Base-by-base conservation (phyloP, 2,113 vertebrate genomes). In the Taxidea taxus region DNA sequence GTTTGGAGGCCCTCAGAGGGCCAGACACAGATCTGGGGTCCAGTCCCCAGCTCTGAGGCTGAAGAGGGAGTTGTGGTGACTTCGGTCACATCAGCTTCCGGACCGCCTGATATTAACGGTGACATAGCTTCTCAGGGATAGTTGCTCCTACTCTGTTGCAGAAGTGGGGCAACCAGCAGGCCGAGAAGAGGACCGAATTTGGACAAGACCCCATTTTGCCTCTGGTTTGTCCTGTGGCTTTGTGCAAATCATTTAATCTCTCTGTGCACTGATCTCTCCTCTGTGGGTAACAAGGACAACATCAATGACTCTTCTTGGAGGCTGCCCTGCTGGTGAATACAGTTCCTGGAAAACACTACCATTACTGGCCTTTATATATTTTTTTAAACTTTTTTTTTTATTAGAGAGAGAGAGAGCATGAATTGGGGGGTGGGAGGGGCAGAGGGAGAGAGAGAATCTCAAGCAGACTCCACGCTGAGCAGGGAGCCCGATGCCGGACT, bases 341-440 rank as follows among this genome's bases (percentile, higher is more conserved):
- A 80, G 54, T 81, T 34, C 82, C 66, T 95, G 70, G 87, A 95
- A 64, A 93, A 92, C 25, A 56, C 11, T 11, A 31, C 34, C 27
- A 29, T 1, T 1, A 16, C n/a, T 85, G 58, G 27, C 51, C 29
- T 88, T 51, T 42, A 84, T 72, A 34, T 27, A 60, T 27, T 37
- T 68, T 68, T 37, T 68, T 37, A 20, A n/a, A 37, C 34, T 21
- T 10, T 37, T 68, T 37, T 68, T 68, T 37, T 37, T 68, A 20
- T 68, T 66, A 66, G 31, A 66, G 34, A 68, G 66, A 68, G 66
- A 37, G 66, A 20, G 34, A 37, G 66, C 34, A 68, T 37, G 66
- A 68, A 34, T n/a, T n/a, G n/a, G 18, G 34, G 34, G 34, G 18
- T n/a, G n/a, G n/a, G 34, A 68, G 4, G 18, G 34, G 8, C 7